Evolutionary conservation across 2,888 invertebrate genomes (phyloP).

Genomic region (Sericinus montela): DNA sequence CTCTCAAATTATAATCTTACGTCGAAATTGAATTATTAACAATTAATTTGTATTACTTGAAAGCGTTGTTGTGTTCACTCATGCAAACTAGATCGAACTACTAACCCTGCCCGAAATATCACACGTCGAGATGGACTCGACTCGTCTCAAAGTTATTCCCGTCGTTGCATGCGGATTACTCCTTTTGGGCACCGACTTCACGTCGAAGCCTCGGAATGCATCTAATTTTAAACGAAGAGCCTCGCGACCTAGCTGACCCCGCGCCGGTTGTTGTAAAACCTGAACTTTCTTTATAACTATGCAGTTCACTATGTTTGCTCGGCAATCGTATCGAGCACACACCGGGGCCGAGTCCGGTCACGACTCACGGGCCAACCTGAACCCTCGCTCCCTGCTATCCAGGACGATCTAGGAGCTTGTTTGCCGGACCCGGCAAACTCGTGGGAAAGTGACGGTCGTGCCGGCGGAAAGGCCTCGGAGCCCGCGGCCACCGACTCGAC

Average conservation of each 20-base stretch:
- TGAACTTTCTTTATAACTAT: constrained; percentile 78
- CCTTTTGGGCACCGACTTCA: constrained; percentile 50
- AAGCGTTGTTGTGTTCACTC: constrained; percentile 1
- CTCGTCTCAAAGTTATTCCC: constrained; percentile 61
- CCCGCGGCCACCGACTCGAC: constrained; percentile 26
- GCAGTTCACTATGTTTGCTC: constrained; percentile 68
- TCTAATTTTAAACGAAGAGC: constrained; percentile 78
- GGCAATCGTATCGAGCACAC: constrained; percentile 70
- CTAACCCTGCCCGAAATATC: constrained; percentile 74
- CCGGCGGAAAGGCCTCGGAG: constrained; percentile 41
- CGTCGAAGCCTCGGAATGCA: constrained; percentile 73
- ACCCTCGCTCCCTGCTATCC: constrained; percentile 66
- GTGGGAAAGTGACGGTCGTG: constrained; percentile 72
- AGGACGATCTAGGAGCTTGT: constrained; percentile 51
- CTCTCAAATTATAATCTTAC: not conserved
- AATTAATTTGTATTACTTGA: constrained; percentile 38
- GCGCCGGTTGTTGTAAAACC: constrained; percentile 73
- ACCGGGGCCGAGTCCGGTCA: constrained; percentile 68
- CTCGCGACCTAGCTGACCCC: constrained; percentile 76
- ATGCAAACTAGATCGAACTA: constrained; percentile 47
- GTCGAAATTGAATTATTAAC: constrained; percentile 22
- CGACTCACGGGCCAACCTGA: constrained; percentile 57
- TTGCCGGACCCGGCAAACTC: constrained; percentile 39
- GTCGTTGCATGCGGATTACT: constrained; percentile 59
- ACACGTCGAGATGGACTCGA: constrained; percentile 51